Evolutionary conservation across 2,888 invertebrate species (phyloP).

Genomic region (Peribatodes rhomboidaria): DNA sequence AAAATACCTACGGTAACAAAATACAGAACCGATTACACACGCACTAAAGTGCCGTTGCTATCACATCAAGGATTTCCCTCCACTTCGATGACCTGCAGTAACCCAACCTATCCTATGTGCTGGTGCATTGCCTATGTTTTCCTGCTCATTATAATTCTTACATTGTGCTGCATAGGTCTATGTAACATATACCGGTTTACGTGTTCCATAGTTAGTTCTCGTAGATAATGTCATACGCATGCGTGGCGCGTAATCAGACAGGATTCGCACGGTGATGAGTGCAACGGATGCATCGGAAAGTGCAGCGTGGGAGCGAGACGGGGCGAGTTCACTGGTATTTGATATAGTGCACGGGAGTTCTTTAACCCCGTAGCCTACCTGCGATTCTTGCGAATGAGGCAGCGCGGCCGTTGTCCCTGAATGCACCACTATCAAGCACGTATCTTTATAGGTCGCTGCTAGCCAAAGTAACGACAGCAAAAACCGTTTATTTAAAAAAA

Average conservation of each 20-base stretch:
- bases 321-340: constrained; percentile 85
- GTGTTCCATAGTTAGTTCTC: constrained; percentile 67
- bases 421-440: constrained; percentile 79
- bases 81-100: constrained; percentile 47
- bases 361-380: constrained; percentile 87
- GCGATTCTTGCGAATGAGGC: constrained; percentile 85
- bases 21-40: constrained; percentile 16
- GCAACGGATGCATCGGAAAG: constrained; percentile 72
- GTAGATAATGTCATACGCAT: constrained; percentile 81
- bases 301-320: constrained; percentile 76
- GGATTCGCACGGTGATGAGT: constrained; percentile 82
- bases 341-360: constrained; percentile 86
- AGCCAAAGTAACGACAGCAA: constrained; percentile 70
- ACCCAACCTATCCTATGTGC: constrained; percentile 46
- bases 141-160: constrained; percentile 50
- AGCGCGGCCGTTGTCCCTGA: constrained; percentile 85
- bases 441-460: constrained; percentile 84
- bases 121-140: constrained; percentile 49
- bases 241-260: constrained; percentile 82
- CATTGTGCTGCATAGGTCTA: constrained; percentile 52
- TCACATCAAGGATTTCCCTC: constrained; percentile 42
- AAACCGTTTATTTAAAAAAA: constrained; percentile 2
- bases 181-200: constrained; percentile 64
- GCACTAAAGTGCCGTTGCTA: constrained; percentile 33
- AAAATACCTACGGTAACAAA: background rate